Evolutionary conservation across 2,888 invertebrate genomes (phyloP), one percentile per base, ranked within the genome.

Genomic region (Temnothorax unifasciatus): DNA sequence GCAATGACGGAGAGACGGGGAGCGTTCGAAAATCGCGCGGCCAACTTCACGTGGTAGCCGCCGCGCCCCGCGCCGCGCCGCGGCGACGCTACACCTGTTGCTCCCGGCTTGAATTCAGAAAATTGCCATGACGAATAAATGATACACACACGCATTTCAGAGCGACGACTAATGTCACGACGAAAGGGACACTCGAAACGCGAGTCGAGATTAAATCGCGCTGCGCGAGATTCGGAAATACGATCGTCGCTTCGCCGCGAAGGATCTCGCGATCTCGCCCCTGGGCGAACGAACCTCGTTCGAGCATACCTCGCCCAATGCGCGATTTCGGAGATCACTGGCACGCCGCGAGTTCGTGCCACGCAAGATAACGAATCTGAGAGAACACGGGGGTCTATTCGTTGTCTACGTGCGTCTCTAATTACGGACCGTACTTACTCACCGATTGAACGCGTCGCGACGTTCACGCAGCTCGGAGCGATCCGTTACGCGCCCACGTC

Each of bases 11-110:
- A 29, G 25, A 15, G n/a, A 64, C 63, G 41, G 21, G 8, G 25
- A 21, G 41, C 41, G 64, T 41, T 21, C 21, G 41, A 25, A 18
- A 18, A 9, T 47, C 9, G 63, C 9, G 18, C 66, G 47, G 18
- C 25, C 25, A 44, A 38, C 13, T 63, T 63, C 63, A 11, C 63
- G 63, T 63, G n/a, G 9, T 6, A 38, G 8, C 29, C 59, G 15
- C 59, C 9, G 52, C 52, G 47, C 3, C 52, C 57, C 8, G 52
- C 52, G 50, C 3, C 52, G 21, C 50, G 50, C 41, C 50, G 52
- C 15, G 6, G 25, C 66, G 15, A 21, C 41, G n/a, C 5, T 21
- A 29, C 64, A 64, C 66, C 66, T 68, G 66, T 68, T 68, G 66
- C 66, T 68, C 66, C 44, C 3, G 8, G 18, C 66, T 4, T 18